Conservation (phyloP, 2,797 vertebrate species). For the Streptopelia turtur region DNA sequence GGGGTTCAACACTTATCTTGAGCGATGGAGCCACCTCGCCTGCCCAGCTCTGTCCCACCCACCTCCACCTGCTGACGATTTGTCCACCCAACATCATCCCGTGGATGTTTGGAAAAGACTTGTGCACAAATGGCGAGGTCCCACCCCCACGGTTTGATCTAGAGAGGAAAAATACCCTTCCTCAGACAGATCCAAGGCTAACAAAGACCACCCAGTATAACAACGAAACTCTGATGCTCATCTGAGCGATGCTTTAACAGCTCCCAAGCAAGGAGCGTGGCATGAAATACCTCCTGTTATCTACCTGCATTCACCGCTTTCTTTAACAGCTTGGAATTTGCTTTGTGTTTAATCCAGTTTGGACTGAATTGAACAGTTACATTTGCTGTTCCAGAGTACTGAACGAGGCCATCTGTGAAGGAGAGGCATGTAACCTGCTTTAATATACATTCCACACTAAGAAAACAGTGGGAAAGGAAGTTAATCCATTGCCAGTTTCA, state of each 20-base stretch:
- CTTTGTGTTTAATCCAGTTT: not conserved
- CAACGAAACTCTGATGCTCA: not conserved
- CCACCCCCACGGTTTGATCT: not conserved
- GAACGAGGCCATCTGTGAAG: conserved; percentile 34
- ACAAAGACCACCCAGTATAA: not conserved
- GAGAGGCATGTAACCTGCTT: not conserved
- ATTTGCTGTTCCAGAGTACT: not conserved
- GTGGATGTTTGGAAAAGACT: not conserved
- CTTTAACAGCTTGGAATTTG: conserved; percentile 2
- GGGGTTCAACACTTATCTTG: not conserved
- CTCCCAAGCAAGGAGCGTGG: not conserved
- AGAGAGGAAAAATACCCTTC: not conserved
- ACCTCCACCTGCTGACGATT: accelerated
- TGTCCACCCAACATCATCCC: not conserved
- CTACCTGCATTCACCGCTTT: not conserved
- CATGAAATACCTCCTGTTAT: not conserved
- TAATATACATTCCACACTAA: not conserved
- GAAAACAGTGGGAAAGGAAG: conserved; percentile 28
- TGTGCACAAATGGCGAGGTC: not conserved
- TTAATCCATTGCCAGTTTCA: not conserved
- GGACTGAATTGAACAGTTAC: not conserved
- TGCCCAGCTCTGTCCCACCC: not conserved
- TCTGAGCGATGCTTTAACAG: not conserved
- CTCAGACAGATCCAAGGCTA: not conserved
- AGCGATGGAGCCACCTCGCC: not conserved